These are phyloP conservation scores for Bubo scandiacus DNA, from an alignment of 2,113 vertebrate species.

Conservation along the genomic window DNA sequence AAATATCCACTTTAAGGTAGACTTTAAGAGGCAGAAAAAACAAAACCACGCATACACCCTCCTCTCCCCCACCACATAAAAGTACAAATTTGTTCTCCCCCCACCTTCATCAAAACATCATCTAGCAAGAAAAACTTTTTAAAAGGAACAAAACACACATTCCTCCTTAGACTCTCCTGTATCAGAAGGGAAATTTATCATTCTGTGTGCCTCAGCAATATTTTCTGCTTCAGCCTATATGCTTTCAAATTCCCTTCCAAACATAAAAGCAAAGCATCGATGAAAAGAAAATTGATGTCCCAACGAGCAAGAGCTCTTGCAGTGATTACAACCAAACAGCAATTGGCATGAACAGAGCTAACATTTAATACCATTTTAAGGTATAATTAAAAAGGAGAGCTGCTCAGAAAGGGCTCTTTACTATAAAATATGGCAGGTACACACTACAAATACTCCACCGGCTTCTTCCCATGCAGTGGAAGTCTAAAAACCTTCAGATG, in stretches of 20 bases:
- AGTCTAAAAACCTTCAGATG: slow-evolving; percentile 54
- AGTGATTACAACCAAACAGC: slow-evolving; percentile 64
- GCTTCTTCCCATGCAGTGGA: background rate
- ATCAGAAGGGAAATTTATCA: slow-evolving; percentile 58
- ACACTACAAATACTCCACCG: slow-evolving; percentile 21
- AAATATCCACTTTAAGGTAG: slow-evolving; percentile 58
- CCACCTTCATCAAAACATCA: background rate
- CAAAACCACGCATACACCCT: background rate
- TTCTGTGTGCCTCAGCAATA: slow-evolving; percentile 38
- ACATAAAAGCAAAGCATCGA: slow-evolving; percentile 65
- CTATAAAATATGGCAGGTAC: slow-evolving; percentile 51
- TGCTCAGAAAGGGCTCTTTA: slow-evolving; percentile 41
- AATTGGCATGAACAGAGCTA: slow-evolving; percentile 52
- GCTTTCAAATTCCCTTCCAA: slow-evolving; percentile 57
- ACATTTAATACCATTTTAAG: slow-evolving; percentile 61
- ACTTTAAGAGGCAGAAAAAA: slow-evolving; percentile 39
- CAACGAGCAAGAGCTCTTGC: slow-evolving; percentile 46
- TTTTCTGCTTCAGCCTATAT: slow-evolving; percentile 54
- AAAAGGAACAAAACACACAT: slow-evolving; percentile 40
- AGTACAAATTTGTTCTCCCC: slow-evolving; percentile 12
- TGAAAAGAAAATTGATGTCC: slow-evolving; percentile 67
- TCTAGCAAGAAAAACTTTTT: slow-evolving; percentile 39
- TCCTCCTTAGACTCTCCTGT: slow-evolving; percentile 28
- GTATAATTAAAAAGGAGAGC: slow-evolving; percentile 68
- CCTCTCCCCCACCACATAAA: background rate